These are phyloP conservation scores for Mimumesa dahlbomi DNA, from an alignment of 2,888 invertebrate genomes.

Conservation along the genomic window DNA sequence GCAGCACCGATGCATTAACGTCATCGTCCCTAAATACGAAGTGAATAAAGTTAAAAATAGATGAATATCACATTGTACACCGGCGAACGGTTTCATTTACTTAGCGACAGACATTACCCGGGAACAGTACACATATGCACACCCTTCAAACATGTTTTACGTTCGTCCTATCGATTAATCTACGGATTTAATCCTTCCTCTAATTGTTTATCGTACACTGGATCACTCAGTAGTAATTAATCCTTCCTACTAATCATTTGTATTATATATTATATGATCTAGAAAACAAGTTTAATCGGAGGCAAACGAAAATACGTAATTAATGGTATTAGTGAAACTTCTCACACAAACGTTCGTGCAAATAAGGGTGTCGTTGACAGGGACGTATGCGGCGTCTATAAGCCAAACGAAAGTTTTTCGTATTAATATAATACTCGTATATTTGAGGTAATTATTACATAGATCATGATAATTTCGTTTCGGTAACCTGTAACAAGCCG, in stretches of 20 bases:
- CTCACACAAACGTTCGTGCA: not conserved
- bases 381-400: slow-evolving; percentile 27
- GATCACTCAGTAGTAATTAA: too few relatives aligned
- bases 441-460: slow-evolving; percentile 49
- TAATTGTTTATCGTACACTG: too few relatives aligned
- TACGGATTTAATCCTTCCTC: too few relatives aligned
- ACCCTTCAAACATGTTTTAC: slow-evolving; percentile 7
- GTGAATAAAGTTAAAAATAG: slow-evolving; percentile 55
- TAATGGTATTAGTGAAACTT: not conserved
- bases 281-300: not conserved
- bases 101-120: slow-evolving; percentile 4
- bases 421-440: slow-evolving; percentile 52
- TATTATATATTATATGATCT: not conserved
- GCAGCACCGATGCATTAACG: slow-evolving; percentile 53
- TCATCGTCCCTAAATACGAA: slow-evolving; percentile 74
- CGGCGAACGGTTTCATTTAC: slow-evolving; percentile 1
- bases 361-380: slow-evolving; percentile 30
- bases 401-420: slow-evolving; percentile 22
- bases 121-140: slow-evolving; percentile 10
- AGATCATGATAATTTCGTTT: slow-evolving; percentile 20
- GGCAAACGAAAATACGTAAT: not conserved
- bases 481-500: slow-evolving; percentile 35
- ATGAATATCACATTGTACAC: slow-evolving; percentile 16
- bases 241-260: too few relatives aligned
- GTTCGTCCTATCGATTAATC: not conserved